Evolutionary conservation across 2,113 vertebrate genomes (phyloP).

Genomic region (Notothenia coriiceps): DNA sequence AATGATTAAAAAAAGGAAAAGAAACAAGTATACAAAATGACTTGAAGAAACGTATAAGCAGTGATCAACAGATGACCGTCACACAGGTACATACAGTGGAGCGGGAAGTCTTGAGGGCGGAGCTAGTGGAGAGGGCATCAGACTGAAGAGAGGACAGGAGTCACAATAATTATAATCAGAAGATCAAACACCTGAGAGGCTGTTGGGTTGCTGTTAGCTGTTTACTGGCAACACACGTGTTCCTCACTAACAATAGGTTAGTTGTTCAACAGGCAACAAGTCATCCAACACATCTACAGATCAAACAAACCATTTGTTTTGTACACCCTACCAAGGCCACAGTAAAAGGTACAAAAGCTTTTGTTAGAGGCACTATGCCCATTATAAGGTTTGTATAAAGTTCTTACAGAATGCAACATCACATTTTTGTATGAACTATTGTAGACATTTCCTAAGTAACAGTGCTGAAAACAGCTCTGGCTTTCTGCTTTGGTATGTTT

Average conservation of each 20-base stretch:
- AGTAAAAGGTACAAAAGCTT: background rate
- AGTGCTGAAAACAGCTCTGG: background rate
- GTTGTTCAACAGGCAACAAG: constrained; percentile 5
- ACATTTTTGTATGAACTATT: background rate
- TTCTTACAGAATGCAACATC: background rate
- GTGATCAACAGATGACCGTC: constrained; percentile 1
- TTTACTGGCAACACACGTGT: background rate
- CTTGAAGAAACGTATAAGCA: background rate
- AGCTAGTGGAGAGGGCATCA: constrained; percentile 77
- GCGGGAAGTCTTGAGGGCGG: constrained; percentile 81
- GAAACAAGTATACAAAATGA: constrained; percentile 15
- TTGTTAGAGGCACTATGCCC: background rate
- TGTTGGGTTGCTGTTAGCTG: background rate
- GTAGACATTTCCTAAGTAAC: background rate
- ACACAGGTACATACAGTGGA: constrained; percentile 85
- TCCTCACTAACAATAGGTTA: background rate
- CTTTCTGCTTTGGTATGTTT: background rate
- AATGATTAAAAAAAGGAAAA: background rate
- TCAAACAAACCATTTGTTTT: background rate
- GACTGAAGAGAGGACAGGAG: constrained; percentile 78
- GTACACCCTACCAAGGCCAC: background rate
- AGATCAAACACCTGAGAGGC: background rate
- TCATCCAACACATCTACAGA: constrained; percentile 7
- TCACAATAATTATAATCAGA: constrained; percentile 14
- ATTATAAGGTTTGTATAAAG: background rate